Evolutionary conservation across 2,797 vertebrate genomes (phyloP).

Genomic region (Gymnoscopelus microlampas): DNA sequence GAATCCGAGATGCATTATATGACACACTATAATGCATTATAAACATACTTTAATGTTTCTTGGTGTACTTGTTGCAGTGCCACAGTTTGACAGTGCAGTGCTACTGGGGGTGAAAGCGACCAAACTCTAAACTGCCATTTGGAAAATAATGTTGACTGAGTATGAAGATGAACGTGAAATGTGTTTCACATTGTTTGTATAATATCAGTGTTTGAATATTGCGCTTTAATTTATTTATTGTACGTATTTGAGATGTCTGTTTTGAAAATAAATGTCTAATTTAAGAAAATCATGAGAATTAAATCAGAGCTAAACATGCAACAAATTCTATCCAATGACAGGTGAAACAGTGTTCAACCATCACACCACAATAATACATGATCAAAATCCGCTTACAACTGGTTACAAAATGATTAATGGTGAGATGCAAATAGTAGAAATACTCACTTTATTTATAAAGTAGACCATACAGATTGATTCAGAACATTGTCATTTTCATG

Average conservation of each 20-base stretch:
- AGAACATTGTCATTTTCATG: slow-evolving; percentile 5
- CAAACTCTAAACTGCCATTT: slow-evolving; percentile 28
- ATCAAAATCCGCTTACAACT: too few relatives aligned
- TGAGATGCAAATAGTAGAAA: slow-evolving; percentile 12
- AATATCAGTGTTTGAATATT: slow-evolving; percentile 75
- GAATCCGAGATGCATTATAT: slow-evolving; percentile 50
- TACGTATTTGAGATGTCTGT: slow-evolving; percentile 88
- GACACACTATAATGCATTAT: slow-evolving; percentile 2
- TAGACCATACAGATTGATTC: slow-evolving; percentile 18
- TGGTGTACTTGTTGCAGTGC: slow-evolving; percentile 64
- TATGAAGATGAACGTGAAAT: slow-evolving; percentile 69
- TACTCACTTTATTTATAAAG: slow-evolving; percentile 26
- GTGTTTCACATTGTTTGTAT: slow-evolving; percentile 58
- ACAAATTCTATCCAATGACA: background rate
- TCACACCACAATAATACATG: too few relatives aligned
- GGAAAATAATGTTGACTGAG: slow-evolving; percentile 41
- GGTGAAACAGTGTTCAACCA: background rate
- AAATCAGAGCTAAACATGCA: background rate
- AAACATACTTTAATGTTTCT: slow-evolving; percentile 41
- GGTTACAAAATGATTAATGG: background rate
- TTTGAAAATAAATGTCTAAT: slow-evolving; percentile 86
- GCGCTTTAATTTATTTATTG: slow-evolving; percentile 96
- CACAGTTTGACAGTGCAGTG: slow-evolving; percentile 53
- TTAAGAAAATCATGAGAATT: slow-evolving; percentile 58
- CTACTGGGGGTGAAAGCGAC: slow-evolving; percentile 46